These are phyloP conservation scores for Condylura cristata DNA, from an alignment of 2,113 vertebrate genomes.

Conservation along the genomic window DNA sequence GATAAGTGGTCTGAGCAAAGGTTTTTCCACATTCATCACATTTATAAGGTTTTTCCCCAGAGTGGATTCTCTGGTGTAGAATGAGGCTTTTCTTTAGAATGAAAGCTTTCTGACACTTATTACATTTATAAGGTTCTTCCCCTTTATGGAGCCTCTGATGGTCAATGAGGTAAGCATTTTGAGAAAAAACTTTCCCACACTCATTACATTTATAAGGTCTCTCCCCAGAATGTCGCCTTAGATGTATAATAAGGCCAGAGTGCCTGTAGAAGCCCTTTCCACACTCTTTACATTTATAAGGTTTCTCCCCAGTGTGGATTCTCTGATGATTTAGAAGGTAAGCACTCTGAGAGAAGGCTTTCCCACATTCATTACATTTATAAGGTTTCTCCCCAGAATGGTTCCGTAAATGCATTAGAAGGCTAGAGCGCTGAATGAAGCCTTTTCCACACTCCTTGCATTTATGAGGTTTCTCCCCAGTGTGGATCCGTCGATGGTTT, in stretches of 20 bases:
- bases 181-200: constrained; percentile 88
- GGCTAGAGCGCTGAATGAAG: constrained; percentile 72
- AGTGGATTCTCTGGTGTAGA: constrained; percentile 76
- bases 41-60: constrained; percentile 79
- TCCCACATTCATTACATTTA: constrained; percentile 78
- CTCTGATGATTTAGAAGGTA: constrained; percentile 78
- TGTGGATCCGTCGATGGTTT: constrained; percentile 74
- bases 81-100: constrained; percentile 75
- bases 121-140: constrained; percentile 77
- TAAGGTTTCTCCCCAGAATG: constrained; percentile 77
- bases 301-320: constrained; percentile 80
- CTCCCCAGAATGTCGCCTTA: constrained; percentile 84
- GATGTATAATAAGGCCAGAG: constrained; percentile 76
- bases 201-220: constrained; percentile 78
- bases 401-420: constrained; percentile 69
- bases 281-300: constrained; percentile 79
- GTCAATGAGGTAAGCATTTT: constrained; percentile 85
- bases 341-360: constrained; percentile 79
- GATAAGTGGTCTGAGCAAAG: constrained; percentile 78
- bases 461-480: constrained; percentile 72
- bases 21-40: constrained; percentile 79
- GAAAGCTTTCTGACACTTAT: constrained; percentile 76
- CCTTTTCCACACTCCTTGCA: constrained; percentile 76
- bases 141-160: constrained; percentile 87
- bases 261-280: constrained; percentile 79